phyloP scores from a whole-genome alignment of 2,113 vertebrate species.

The Aptenodytes patagonicus region DNA sequence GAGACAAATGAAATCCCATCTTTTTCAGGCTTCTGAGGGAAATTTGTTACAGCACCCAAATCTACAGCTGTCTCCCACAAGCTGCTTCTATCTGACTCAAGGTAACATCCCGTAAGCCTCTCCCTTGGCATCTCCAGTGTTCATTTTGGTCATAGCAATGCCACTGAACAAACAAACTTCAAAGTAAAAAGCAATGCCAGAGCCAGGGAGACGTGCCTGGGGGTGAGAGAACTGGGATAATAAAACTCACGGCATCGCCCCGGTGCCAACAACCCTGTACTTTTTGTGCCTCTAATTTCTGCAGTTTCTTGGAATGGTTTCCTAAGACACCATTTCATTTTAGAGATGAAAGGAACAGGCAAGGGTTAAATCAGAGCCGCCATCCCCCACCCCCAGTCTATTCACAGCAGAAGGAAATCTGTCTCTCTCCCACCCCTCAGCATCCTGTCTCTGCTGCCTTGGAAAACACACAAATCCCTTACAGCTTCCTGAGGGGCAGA shows the following conservation, averaged over 20 bases:
- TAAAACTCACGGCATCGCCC: neutral
- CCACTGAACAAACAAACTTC: conserved; percentile 43
- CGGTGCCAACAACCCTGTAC: neutral
- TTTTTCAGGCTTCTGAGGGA: neutral
- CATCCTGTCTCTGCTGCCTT: conserved; percentile 53
- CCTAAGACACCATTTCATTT: neutral
- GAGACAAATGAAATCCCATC: neutral
- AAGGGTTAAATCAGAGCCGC: neutral
- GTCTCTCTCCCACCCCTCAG: conserved; percentile 56
- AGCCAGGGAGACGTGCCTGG: neutral
- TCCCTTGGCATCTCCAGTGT: neutral
- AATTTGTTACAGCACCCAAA: neutral
- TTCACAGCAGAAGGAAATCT: conserved; percentile 60
- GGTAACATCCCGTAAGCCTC: neutral
- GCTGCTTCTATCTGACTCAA: neutral
- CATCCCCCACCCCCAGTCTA: conserved; percentile 20
- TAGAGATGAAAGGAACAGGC: neutral
- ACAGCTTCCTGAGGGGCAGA: conserved; percentile 41
- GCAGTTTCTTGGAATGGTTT: neutral
- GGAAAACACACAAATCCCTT: conserved; percentile 48
- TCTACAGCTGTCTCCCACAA: neutral
- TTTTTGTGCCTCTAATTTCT: neutral
- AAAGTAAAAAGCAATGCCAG: neutral
- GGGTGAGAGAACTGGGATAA: neutral
- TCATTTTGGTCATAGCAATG: neutral